Conservation (phyloP, 2,888 invertebrate genomes). For the Exephanes ischioxanthus region DNA sequence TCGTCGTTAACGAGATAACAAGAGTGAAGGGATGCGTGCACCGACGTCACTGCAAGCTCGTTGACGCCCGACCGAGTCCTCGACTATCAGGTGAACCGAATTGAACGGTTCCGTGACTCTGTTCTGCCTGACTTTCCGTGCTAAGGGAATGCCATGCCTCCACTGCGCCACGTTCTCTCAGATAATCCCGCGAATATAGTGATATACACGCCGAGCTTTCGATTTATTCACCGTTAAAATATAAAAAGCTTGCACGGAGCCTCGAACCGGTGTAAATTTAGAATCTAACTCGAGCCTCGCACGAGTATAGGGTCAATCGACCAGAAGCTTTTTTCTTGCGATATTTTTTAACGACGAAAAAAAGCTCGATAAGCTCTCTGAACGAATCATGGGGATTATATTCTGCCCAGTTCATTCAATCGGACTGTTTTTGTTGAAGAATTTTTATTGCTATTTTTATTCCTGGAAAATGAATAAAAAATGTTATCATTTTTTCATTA, state of each 20-base stretch:
- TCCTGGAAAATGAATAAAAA: not conserved
- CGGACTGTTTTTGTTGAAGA: slow-evolving; percentile 21
- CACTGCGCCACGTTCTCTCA: not conserved
- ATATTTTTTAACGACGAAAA: not conserved
- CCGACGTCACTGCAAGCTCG: slow-evolving; percentile 71
- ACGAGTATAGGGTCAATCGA: not conserved
- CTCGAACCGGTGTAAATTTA: slow-evolving; percentile 6
- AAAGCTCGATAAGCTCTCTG: not conserved
- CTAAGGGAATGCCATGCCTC: slow-evolving; percentile 7
- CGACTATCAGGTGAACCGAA: slow-evolving; percentile 62
- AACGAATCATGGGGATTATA: not conserved
- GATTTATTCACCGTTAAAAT: slow-evolving; percentile 8
- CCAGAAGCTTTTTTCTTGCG: not conserved
- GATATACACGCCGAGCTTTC: slow-evolving; percentile 15
- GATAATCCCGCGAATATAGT: slow-evolving; percentile 21
- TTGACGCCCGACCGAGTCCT: slow-evolving; percentile 59
- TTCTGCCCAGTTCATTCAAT: slow-evolving; percentile 31
- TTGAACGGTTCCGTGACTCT: slow-evolving; percentile 52
- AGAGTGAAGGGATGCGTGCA: slow-evolving; percentile 73
- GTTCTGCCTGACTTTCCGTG: slow-evolving; percentile 19
- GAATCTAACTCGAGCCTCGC: not conserved
- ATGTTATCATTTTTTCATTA: not conserved
- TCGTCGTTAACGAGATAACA: slow-evolving; percentile 74
- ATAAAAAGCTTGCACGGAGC: slow-evolving; percentile 3
- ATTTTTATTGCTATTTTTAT: too few species aligned